Conservation (phyloP, 37 sponge, comb jelly and placozoan species). For the Mnemiopsis leidyi region DNA sequence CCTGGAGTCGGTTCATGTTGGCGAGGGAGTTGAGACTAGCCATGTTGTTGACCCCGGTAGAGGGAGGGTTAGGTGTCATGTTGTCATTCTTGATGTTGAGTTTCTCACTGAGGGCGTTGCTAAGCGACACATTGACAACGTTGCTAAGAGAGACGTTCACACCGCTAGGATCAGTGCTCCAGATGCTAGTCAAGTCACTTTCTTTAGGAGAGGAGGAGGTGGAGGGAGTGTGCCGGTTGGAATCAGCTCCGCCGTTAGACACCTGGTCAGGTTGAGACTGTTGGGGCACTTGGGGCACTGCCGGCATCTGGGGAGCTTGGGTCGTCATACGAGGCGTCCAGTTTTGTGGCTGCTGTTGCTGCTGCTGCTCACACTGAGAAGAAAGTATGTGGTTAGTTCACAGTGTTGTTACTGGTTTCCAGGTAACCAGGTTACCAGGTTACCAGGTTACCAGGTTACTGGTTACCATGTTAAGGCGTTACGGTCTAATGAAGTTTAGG, state of each 20-base stretch:
- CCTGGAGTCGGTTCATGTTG: slow-evolving; percentile 30
- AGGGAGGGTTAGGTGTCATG: background rate
- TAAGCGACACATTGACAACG: slow-evolving; percentile 4
- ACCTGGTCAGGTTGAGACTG: background rate
- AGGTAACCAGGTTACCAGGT: background rate
- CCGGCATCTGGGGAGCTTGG: background rate
- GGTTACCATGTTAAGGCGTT: too few relatives aligned
- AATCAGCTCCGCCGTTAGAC: background rate
- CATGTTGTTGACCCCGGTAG: slow-evolving; percentile 23
- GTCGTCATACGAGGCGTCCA: background rate
- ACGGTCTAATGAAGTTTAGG: too few relatives aligned
- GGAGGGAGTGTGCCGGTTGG: slow-evolving; percentile 23
- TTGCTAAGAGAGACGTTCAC: slow-evolving; percentile 10
- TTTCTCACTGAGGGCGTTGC: slow-evolving; percentile 11
- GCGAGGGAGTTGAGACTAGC: slow-evolving; percentile 30
- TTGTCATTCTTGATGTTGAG: slow-evolving; percentile 16
- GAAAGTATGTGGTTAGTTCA: too few relatives aligned
- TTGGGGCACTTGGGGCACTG: background rate
- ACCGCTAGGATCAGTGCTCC: slow-evolving; percentile 4
- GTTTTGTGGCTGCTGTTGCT: background rate
- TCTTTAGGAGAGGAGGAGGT: background rate
- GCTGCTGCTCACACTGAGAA: background rate
- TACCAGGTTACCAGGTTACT: too few relatives aligned
- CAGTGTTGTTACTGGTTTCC: too few relatives aligned
- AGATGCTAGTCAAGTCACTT: background rate